Evolutionary conservation across 2,113 vertebrate species (phyloP).

Genomic region (Antigone vipio): DNA sequence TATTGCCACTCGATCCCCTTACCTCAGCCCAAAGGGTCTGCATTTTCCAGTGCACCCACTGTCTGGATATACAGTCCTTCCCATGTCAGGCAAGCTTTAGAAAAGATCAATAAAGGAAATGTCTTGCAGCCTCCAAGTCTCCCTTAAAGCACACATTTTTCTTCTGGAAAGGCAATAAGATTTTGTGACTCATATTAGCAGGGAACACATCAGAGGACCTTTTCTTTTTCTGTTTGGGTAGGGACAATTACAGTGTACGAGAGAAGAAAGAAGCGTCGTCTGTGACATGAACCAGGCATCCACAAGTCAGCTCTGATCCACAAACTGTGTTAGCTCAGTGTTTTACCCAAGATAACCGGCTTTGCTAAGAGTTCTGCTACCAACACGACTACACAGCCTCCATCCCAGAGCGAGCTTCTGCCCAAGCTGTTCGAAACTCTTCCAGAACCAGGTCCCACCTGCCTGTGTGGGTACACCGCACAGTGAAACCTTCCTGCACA

Average conservation of each 20-base stretch:
- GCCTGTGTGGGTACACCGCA: not conserved
- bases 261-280: not conserved
- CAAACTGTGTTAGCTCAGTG: not conserved
- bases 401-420: not conserved
- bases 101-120: not conserved
- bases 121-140: not conserved
- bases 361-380: not conserved
- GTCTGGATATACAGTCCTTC: not conserved
- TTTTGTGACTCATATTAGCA: not conserved
- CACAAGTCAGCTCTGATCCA: not conserved
- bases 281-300: not conserved
- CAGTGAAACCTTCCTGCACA: not conserved
- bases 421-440: not conserved
- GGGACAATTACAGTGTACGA: not conserved
- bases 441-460: not conserved
- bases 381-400: not conserved
- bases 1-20: not conserved
- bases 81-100: not conserved
- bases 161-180: not conserved
- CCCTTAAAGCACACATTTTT: not conserved
- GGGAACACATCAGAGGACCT: not conserved
- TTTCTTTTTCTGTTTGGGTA: not conserved
- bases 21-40: not conserved
- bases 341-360: not conserved
- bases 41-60: not conserved